These are phyloP conservation scores for Stenodera caucasica DNA, from an alignment of 2,888 invertebrate species.

Conservation along the genomic window DNA sequence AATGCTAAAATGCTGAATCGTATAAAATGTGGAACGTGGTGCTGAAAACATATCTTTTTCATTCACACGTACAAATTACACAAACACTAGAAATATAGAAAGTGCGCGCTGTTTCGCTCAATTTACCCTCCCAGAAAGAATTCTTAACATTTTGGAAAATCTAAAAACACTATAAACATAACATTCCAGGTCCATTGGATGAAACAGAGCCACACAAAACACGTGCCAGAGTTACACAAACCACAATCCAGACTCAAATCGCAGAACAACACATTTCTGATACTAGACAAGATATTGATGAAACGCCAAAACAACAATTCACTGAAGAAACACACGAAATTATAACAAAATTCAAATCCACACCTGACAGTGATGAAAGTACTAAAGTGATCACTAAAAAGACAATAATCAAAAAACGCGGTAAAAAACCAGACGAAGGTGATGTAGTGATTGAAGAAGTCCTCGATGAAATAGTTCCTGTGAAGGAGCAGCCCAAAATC, in stretches of 20 bases:
- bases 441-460: slow-evolving; percentile 61
- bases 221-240: slow-evolving; percentile 52
- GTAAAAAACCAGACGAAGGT: slow-evolving; percentile 46
- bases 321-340: slow-evolving; percentile 64
- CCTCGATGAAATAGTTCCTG: slow-evolving; percentile 50
- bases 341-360: slow-evolving; percentile 61
- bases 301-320: slow-evolving; percentile 30
- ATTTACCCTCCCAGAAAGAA: neutral
- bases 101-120: slow-evolving; percentile 4
- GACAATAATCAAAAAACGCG: slow-evolving; percentile 57
- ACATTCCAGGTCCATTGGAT: slow-evolving; percentile 54
- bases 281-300: slow-evolving; percentile 46
- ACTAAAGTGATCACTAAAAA: slow-evolving; percentile 62
- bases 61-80: slow-evolving; percentile 29
- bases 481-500: slow-evolving; percentile 36
- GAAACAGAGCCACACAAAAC: slow-evolving; percentile 52
- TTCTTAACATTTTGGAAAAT: neutral
- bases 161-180: slow-evolving; percentile 19
- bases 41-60: slow-evolving; percentile 15
- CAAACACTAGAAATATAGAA: slow-evolving; percentile 22
- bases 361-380: slow-evolving; percentile 59
- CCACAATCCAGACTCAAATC: slow-evolving; percentile 43
- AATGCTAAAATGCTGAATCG: slow-evolving; percentile 11
- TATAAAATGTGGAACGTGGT: slow-evolving; percentile 17
- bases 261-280: slow-evolving; percentile 51